Base-by-base conservation (phyloP, 2,888 invertebrate species). In the Pasiphila rectangulata region DNA sequence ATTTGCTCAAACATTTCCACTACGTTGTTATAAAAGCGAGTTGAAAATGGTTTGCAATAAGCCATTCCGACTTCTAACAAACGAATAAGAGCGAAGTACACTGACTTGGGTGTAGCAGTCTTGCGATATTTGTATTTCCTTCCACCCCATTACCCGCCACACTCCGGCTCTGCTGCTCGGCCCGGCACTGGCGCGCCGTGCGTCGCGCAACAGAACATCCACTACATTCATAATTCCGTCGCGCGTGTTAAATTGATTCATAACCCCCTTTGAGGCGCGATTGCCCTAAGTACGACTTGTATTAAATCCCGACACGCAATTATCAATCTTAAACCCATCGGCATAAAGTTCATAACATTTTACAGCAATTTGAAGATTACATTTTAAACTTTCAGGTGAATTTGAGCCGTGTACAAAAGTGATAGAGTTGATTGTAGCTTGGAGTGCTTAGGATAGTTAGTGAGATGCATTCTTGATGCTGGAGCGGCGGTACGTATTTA, bases 201-300 rank as follows among this genome's bases (percentile, higher is more conserved):
- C 4, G 7, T 2, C 21, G 4, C 21, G n/a, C 37, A 37, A 13
- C 32, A 15, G 43, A 44, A 43, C 44, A 44, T 34, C 43, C 47
- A 46, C 46, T 45, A 47, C 54, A 51, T 54, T 51, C 52, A 55
- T 59, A 54, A 58, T 56, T 55, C 54, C 45, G 41, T 42, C 54
- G 40, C 46, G 39, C 47, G 56, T 61, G 57, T 65, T 71, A 75
- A 75, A 75, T 75, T 73, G 73, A 76, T 75, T 75, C 72, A 71
- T 63, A 60, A 62, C 63, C 68, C 66, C 65, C 59, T 64, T 48
- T 54, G 64, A 63, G 63, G 32, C 21, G 23, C 44, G 29, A 23
- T 24, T 13, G 32, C 30, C 63, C 60, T 64, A 63, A 59, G 59
- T 56, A 59, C 59, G 46, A 57, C 51, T 51, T 50, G 35, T 9